Percentiles rank a stretch among this genome's conserved stretches.
Evolutionary conservation across 1,140 invertebrate species (phyloP).

Genomic region (Ceratoteleas bidentatus): DNA sequence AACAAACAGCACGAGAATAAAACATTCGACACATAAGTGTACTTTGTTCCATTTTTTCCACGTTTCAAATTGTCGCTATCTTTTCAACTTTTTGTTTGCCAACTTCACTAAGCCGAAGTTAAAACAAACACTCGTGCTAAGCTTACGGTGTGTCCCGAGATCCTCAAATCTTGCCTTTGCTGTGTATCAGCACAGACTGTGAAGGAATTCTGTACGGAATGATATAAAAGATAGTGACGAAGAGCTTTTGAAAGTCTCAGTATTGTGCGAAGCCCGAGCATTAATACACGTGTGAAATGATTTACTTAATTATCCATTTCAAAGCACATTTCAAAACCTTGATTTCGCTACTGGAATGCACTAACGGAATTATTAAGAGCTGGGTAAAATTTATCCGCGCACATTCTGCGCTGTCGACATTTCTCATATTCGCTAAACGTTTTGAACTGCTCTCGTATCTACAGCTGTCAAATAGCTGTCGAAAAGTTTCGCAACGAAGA

Average conservation of each 20-base stretch:
- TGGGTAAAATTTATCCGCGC: not conserved
- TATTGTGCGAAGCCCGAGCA: not conserved
- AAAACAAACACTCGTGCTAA: slow-evolving; percentile 55
- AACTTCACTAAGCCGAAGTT: slow-evolving; percentile 51
- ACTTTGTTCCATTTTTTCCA: slow-evolving; percentile 41
- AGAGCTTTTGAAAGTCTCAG: slow-evolving; percentile 16
- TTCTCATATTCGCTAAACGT: slow-evolving; percentile 24
- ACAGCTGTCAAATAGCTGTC: slow-evolving; percentile 31
- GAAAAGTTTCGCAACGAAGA: slow-evolving; percentile 27
- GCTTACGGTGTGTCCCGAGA: slow-evolving; percentile 41
- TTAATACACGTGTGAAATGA: too few relatives aligned
- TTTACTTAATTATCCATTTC: too few relatives aligned
- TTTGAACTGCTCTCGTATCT: not conserved
- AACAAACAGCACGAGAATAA: slow-evolving; percentile 15
- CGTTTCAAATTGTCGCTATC: slow-evolving; percentile 32
- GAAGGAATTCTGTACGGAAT: slow-evolving; percentile 41
- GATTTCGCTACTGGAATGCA: too few relatives aligned
- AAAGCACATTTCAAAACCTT: too few relatives aligned
- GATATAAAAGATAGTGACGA: slow-evolving; percentile 28
- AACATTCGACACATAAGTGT: slow-evolving; percentile 19
- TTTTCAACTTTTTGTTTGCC: slow-evolving; percentile 53
- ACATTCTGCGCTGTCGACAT: slow-evolving; percentile 3
- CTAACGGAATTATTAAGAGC: not conserved
- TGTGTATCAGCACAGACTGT: slow-evolving; percentile 29
- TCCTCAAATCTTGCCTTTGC: slow-evolving; percentile 54